phyloP scores from a whole-genome alignment of 2,888 invertebrate genomes.

The Drosophila fungiperda region DNA sequence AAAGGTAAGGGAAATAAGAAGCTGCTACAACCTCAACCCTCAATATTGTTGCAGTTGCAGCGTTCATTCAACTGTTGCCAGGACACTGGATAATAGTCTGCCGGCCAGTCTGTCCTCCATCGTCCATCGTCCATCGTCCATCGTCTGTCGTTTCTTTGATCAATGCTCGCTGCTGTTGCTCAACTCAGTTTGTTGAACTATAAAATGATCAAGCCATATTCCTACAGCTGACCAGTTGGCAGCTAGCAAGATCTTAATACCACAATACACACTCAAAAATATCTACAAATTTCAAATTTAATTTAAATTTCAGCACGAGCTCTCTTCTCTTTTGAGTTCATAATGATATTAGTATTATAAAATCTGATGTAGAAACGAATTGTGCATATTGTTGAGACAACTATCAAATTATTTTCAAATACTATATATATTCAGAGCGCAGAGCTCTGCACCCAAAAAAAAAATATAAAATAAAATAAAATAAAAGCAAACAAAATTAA shows the following conservation, averaged over 20 bases:
- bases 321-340: background rate
- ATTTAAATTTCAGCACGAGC: background rate
- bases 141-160: conserved; percentile 52
- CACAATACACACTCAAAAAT: background rate
- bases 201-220: conserved; percentile 35
- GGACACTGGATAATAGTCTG: conserved; percentile 23
- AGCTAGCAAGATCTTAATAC: background rate
- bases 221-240: conserved; percentile 24
- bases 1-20: conserved; percentile 10
- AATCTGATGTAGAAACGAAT: background rate
- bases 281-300: background rate
- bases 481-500: background rate
- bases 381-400: too few relatives aligned
- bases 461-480: background rate
- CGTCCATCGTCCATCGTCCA: conserved; percentile 8
- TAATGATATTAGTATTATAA: background rate
- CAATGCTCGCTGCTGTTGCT: conserved; percentile 58
- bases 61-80: conserved; percentile 76
- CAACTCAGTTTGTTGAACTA: conserved; percentile 75
- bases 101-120: conserved; percentile 19
- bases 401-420: background rate
- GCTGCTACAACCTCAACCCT: conserved; percentile 31
- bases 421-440: background rate
- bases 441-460: background rate
- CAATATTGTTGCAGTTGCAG: conserved; percentile 33